A percentile compares a stretch with the other conserved stretches of the same genome.
Evolutionary conservation across 2,888 invertebrate species (phyloP).

Genomic region (Charanyca ferruginea): DNA sequence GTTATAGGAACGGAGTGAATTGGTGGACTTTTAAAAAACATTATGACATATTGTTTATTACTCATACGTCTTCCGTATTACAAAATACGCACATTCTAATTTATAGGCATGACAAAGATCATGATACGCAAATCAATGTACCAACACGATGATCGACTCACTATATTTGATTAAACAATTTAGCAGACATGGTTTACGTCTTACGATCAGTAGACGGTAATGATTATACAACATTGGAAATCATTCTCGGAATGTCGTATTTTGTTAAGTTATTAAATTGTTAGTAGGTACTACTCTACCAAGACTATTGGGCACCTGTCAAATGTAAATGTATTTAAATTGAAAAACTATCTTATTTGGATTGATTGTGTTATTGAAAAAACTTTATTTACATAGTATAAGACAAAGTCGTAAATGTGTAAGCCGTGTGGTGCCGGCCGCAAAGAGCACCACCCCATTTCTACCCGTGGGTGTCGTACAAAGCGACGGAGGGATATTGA

Average conservation of each 20-base stretch:
- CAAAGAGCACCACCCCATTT: too few species aligned
- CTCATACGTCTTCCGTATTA: constrained; percentile 26
- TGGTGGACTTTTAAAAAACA: background rate
- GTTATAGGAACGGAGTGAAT: background rate
- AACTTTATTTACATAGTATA: too few species aligned
- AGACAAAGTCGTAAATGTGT: too few species aligned
- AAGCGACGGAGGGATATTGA: too few species aligned
- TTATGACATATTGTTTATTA: background rate
- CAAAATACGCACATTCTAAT: constrained; percentile 36
- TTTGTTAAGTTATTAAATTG: background rate
- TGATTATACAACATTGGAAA: constrained; percentile 33
- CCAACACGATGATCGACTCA: constrained; percentile 34
- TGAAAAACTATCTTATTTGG: too few species aligned
- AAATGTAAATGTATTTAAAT: too few species aligned
- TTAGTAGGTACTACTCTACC: too few species aligned
- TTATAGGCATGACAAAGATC: constrained; percentile 39
- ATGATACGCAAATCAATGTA: constrained; percentile 39
- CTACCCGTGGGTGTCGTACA: too few species aligned
- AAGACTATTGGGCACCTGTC: too few species aligned
- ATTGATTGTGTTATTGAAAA: too few species aligned
- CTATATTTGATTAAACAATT: constrained; percentile 54
- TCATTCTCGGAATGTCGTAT: background rate
- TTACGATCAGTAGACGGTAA: background rate
- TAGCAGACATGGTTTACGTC: constrained; percentile 22
- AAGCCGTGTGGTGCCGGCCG: too few species aligned